A percentile compares a stretch with the other conserved stretches of the same genome.
Conservation (phyloP, 2,113 vertebrate species). For the Eira barbara region DNA sequence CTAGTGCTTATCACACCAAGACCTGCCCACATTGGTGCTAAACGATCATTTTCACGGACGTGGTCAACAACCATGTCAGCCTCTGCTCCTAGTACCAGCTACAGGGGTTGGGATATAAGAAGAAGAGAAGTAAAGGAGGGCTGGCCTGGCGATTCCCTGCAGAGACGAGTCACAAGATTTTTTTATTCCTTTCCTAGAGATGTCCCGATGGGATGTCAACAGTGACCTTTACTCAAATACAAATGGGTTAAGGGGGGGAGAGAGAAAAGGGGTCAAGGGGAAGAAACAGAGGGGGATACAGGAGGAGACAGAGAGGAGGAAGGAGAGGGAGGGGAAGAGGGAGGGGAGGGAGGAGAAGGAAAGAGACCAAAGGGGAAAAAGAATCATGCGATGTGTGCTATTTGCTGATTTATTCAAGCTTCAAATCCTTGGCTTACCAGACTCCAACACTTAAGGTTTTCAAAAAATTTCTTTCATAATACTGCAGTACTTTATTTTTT, state of each 20-base stretch:
- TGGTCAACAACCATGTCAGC: background rate
- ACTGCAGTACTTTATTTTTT: background rate
- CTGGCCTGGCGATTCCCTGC: rapidly evolving
- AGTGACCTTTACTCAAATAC: background rate
- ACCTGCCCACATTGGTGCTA: background rate
- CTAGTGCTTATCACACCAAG: background rate
- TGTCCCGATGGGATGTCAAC: background rate
- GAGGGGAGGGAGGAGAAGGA: rapidly evolving
- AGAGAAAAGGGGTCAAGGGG: background rate
- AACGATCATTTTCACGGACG: background rate
- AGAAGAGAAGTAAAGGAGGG: background rate
- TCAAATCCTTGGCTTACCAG: background rate
- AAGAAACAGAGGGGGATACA: background rate
- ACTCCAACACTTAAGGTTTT: background rate
- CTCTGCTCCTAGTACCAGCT: background rate
- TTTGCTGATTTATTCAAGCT: background rate
- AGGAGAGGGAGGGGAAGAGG: background rate
- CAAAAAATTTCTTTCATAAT: background rate
- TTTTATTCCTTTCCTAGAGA: background rate
- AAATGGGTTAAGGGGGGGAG: background rate
- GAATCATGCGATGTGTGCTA: no score
- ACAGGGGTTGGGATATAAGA: no score
- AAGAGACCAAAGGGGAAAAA: background rate
- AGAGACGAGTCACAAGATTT: background rate
- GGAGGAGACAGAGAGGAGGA: no score